Conservation (phyloP, 2,113 vertebrate genomes). For the Serinus canaria region DNA sequence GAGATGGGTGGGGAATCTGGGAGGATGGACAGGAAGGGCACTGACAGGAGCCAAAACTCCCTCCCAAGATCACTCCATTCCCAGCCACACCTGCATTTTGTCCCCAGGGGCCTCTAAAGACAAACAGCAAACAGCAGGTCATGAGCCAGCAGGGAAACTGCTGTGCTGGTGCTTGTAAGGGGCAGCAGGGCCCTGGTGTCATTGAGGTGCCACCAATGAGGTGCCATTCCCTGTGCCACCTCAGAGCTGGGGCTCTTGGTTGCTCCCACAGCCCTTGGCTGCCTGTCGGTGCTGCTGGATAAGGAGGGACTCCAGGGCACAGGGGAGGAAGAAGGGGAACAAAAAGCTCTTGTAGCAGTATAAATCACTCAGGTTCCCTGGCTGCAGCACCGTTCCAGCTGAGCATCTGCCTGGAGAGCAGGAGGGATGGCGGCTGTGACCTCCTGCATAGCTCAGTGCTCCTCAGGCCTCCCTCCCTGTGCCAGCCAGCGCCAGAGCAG, state of each 20-base stretch:
- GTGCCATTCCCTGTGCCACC: not conserved
- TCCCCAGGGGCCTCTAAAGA: not conserved
- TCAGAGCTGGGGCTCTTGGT: not conserved
- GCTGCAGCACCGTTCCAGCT: not conserved
- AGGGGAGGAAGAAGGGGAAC: not conserved
- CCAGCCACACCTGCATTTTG: not conserved
- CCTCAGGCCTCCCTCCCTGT: not conserved
- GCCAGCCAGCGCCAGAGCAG: not conserved
- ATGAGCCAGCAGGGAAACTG: not conserved
- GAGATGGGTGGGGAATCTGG: fast-evolving
- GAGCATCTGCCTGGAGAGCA: conserved; percentile 6
- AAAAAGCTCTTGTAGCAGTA: not conserved
- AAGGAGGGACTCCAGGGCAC: not conserved
- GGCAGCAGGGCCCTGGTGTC: not conserved
- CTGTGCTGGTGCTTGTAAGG: fast-evolving
- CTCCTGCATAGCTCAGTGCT: not conserved
- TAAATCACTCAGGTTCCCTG: not conserved
- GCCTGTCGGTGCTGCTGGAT: fast-evolving
- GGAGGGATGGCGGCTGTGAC: not conserved
- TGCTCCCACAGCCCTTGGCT: not conserved
- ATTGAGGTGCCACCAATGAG: fast-evolving
- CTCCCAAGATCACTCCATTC: fast-evolving
- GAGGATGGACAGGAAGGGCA: not conserved
- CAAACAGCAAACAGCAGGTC: not conserved
- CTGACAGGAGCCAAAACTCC: not conserved